These are phyloP conservation scores for Champsocephalus gunnari DNA, from an alignment of 2,797 vertebrate species.

Conservation along the genomic window DNA sequence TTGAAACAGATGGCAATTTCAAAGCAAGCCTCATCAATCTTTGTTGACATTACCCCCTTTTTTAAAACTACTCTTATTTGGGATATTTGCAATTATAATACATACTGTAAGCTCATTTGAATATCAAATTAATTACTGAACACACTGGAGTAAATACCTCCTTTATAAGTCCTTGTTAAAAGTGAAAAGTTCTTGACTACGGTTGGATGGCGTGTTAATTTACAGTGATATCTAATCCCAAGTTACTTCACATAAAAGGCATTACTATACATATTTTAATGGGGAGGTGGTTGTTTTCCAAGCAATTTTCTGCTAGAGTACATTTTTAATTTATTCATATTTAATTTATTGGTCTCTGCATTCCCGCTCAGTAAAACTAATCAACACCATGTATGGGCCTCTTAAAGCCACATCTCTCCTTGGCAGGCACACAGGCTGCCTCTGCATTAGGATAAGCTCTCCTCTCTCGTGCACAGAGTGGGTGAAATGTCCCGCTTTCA, in stretches of 20 bases:
- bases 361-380: conserved; percentile 88
- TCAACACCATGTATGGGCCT: conserved; percentile 86
- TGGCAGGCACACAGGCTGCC: conserved; percentile 74
- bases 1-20: conserved; percentile 85
- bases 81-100: conserved; percentile 90
- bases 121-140: conserved; percentile 93
- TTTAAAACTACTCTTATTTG: conserved; percentile 88
- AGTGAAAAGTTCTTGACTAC: conserved; percentile 90
- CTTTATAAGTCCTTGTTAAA: conserved; percentile 93
- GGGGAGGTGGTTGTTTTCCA: conserved; percentile 90
- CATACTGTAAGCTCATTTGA: conserved; percentile 88
- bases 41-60: conserved; percentile 85
- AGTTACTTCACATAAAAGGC: conserved; percentile 88
- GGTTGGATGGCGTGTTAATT: conserved; percentile 91
- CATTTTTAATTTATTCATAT: conserved; percentile 91
- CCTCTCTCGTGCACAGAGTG: conserved; percentile 67
- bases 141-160: conserved; percentile 91
- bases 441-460: conserved; percentile 74
- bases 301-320: conserved; percentile 91
- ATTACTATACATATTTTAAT: conserved; percentile 92
- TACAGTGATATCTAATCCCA: conserved; percentile 91
- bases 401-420: conserved; percentile 83
- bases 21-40: conserved; percentile 86
- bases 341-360: conserved; percentile 90
- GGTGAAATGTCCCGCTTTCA: conserved; percentile 69